A percentile compares a stretch with the other conserved stretches of the same genome.
phyloP scores from a whole-genome alignment of 2,113 vertebrate genomes.

The Vicugna pacos region DNA sequence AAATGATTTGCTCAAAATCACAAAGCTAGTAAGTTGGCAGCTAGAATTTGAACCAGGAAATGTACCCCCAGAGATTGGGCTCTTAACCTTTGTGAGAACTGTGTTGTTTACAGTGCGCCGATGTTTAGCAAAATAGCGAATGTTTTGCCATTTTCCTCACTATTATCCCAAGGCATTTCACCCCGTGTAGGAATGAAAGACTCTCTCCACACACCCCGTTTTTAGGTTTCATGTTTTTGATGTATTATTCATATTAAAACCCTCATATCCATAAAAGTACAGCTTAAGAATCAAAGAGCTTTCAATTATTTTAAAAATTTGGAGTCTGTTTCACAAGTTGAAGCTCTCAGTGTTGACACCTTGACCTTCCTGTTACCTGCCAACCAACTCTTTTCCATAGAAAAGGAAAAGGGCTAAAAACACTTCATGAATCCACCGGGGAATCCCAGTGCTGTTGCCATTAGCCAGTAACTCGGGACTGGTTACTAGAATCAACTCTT shows the following conservation, averaged over 20 bases:
- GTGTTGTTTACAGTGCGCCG: not conserved
- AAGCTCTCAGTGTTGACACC: not conserved
- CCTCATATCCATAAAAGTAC: not conserved
- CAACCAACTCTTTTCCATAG: not conserved
- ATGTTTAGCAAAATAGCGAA: conserved; percentile 22
- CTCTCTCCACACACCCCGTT: not conserved
- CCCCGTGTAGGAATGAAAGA: conserved; percentile 1
- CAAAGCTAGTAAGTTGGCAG: not conserved
- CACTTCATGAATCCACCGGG: not conserved
- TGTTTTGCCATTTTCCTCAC: conserved; percentile 6
- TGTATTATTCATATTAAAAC: conserved; percentile 55
- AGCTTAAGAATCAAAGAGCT: conserved; percentile 18
- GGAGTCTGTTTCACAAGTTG: not conserved
- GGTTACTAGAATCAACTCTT: not conserved
- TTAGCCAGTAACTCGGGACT: not conserved
- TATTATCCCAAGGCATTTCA: conserved; percentile 37
- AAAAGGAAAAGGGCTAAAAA: not conserved
- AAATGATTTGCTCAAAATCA: conserved; percentile 43
- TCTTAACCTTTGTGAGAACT: not conserved
- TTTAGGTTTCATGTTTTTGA: not conserved
- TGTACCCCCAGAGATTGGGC: not conserved
- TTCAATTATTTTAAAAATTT: not conserved
- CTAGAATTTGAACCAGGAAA: not conserved
- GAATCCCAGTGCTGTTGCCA: not conserved
- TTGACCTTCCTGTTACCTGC: not conserved